Conservation (phyloP, 2,888 invertebrate species). For the Leptura quadrifasciata region DNA sequence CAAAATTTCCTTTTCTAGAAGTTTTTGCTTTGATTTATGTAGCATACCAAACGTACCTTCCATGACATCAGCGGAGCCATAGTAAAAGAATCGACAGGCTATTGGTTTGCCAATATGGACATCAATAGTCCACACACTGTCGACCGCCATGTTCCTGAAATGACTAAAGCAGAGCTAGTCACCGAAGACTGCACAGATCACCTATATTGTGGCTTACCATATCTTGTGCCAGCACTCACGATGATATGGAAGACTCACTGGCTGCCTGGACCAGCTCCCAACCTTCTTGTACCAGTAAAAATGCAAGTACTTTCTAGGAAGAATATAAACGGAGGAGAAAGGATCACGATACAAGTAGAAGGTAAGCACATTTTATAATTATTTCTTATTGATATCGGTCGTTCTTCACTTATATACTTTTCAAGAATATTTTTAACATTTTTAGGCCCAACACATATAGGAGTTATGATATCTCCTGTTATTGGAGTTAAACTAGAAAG, state of each 20-base stretch:
- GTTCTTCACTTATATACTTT: too few relatives aligned
- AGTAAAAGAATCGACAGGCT: conserved; percentile 76
- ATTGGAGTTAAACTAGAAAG: conserved; percentile 75
- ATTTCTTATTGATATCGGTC: neutral
- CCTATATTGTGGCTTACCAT: conserved; percentile 88
- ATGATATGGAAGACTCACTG: conserved; percentile 81
- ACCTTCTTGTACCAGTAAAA: conserved; percentile 74
- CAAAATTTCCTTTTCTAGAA: neutral
- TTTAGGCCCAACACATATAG: conserved; percentile 82
- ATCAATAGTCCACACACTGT: conserved; percentile 82
- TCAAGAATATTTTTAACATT: conserved; percentile 27
- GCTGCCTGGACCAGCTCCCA: conserved; percentile 77
- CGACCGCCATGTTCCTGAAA: conserved; percentile 76
- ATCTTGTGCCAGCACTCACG: conserved; percentile 83
- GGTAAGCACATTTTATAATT: conserved; percentile 69
- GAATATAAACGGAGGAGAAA: conserved; percentile 69
- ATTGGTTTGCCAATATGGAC: conserved; percentile 87
- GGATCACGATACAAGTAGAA: conserved; percentile 74
- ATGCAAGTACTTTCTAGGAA: conserved; percentile 73
- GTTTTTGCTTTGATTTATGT: conserved; percentile 27
- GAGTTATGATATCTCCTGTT: conserved; percentile 79
- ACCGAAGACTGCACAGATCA: conserved; percentile 78
- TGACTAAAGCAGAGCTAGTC: conserved; percentile 73
- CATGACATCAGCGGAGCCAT: conserved; percentile 75
- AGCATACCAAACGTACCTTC: conserved; percentile 81